Evolutionary conservation across 2,888 invertebrate species (phyloP), one percentile per base, ranked within the genome.

Genomic region (Chesias legatella): DNA sequence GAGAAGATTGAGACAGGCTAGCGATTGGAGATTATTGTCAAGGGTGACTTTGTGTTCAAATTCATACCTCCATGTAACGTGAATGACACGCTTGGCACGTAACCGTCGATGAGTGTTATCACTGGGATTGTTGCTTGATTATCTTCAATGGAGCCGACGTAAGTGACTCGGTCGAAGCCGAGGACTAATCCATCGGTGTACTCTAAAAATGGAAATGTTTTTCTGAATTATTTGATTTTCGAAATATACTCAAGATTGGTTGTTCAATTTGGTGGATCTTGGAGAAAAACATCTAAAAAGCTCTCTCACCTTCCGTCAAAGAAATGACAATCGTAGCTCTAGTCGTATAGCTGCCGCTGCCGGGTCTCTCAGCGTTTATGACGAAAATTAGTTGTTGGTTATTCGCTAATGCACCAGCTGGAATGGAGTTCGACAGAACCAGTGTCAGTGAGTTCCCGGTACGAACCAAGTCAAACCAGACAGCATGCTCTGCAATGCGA

Each of bases 101-200:
- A 62, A 21, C 64, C 68, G 35, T 59, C 53, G 3, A 28, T 51
- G 6, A 73, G 53, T 7, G 48, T 51, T 10, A 73, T 67, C 1
- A 59, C 44, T 10, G 50, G 48, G 33, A 69, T 39, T 7, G 36
- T 39, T 6, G 56, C 20, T 1, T 17, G 11, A 23, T 48, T 45
- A 10, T 51, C 47, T 33, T 55, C 47, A 1, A 70, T 51, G 1
- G 57, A 38, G 1, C 71, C 71, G 1, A 60, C 11, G 43, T 67
- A 68, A 9, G 41, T 58, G 27, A 48, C 33, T 27, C 49, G 49
- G 30, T 68, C 62, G 38, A 71, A 71, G 5, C 52, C 58, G 24
- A 69, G 57, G 7, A 58, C n/a, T 9, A 21, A 40, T 4, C 33
- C 28, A 11, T 40, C 40, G 7, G 40, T 33, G 9, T 21, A 20